Base-by-base conservation (phyloP, 2,797 vertebrate genomes). In the Geotrypetes seraphini region DNA sequence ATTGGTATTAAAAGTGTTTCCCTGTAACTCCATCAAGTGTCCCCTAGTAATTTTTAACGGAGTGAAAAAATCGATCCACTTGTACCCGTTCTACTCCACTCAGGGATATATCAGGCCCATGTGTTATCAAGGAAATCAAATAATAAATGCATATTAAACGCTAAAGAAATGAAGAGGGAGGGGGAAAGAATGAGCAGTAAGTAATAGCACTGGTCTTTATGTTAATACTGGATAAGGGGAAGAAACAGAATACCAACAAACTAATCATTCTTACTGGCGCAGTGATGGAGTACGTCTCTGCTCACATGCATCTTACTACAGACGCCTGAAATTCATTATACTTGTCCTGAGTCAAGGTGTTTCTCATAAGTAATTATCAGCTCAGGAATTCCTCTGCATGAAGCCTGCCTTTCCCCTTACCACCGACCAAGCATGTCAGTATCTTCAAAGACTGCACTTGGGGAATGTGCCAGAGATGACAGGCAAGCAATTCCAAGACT, bases 151-250 rank as follows among this genome's bases (percentile, higher is more conserved):
- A 3, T 16, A 4, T 10, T 5, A 2, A 7, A 5, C 10, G 16
- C 2, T 4, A 6, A 26, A n/a, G 19, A 5, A 8, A 12, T 8
- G 10, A 7, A 21, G 6, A n/a, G 6, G 9, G 11, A 9, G 7
- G 25, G 15, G 4, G 5, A 21, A 7, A 26, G 28, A 19, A 1
- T 11, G 3, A 7, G 10, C 17, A 0, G 1, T 19, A 0, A n/a
- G n/a, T n/a, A n/a, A n/a, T n/a, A n/a, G n/a, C n/a, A n/a, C n/a
- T n/a, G n/a, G n/a, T n/a, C n/a, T n/a, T n/a, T n/a, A n/a, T n/a
- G n/a, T n/a, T n/a, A n/a, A 0, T 30, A 25, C 25, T 12, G 8
- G 13, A 18, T 22, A 5, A 33, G 14, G 9, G 22, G 12, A 1
- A 0, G 30, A 10, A 3, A 10, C 3, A 4, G 1, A n/a, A n/a